Conservation (phyloP, 2,888 invertebrate genomes). For the Rhopalosiphum nymphaeae region DNA sequence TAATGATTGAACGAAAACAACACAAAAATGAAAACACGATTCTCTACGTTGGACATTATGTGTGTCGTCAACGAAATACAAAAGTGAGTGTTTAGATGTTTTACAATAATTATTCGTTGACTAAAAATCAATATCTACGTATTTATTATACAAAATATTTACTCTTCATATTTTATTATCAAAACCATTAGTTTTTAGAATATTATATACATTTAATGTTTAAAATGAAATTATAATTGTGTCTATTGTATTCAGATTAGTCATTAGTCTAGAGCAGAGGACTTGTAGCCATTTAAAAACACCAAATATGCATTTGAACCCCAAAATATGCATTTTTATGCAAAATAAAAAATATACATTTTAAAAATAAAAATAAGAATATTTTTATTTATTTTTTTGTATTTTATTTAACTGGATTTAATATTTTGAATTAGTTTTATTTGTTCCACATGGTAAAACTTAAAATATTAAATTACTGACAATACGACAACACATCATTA, state of each 20-base stretch:
- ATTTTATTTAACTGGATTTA: too few relatives aligned
- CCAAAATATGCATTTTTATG: too few relatives aligned
- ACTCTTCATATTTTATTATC: not conserved
- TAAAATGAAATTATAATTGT: not conserved
- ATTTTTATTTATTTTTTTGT: too few relatives aligned
- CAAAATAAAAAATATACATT: too few relatives aligned
- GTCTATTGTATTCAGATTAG: not conserved
- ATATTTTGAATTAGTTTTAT: too few relatives aligned
- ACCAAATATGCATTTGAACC: too few relatives aligned
- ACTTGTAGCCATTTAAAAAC: too few relatives aligned
- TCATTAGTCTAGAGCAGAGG: not conserved
- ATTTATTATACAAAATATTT: not conserved
- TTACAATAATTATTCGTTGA: not conserved
- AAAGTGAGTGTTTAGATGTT: constrained; percentile 75
- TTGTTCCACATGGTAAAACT: too few relatives aligned
- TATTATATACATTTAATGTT: not conserved
- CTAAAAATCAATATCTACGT: not conserved
- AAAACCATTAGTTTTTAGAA: not conserved
- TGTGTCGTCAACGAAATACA: constrained; percentile 90
- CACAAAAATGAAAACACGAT: constrained; percentile 87
- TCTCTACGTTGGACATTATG: constrained; percentile 92
- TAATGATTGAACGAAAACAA: constrained; percentile 12
- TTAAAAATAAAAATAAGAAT: too few relatives aligned
- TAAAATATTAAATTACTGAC: too few relatives aligned
- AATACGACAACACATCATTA: too few relatives aligned